Base-by-base conservation (phyloP, 1,140 invertebrate genomes). In the Pseudomyrmex gracilis region DNA sequence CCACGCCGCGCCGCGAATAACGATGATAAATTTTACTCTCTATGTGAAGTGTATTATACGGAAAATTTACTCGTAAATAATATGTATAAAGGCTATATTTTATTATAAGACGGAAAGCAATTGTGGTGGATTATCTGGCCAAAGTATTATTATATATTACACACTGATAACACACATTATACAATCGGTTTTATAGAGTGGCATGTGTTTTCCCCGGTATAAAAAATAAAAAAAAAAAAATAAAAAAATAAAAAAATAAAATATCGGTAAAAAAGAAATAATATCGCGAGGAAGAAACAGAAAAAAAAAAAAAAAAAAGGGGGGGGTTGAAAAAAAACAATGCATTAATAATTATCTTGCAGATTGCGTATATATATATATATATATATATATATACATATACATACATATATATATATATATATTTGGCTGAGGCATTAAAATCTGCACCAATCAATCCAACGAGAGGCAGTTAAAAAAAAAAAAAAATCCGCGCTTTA, bases 41-140 rank as follows among this genome's bases (percentile, higher is more conserved):
- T 84, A 87, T 73, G 77, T 58, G 60, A 89, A 66, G 68, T 86
- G 89, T 88, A 86, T 87, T 85, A 83, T 90, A 90, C 82, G 58
- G 88, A 66, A 86, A 71, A 85, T 87, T 73, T 87, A 67, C 76
- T 82, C 80, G 76, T 85, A 51, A 22, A 83, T 83, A 43, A 87
- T 85, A 13, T 85, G 85, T 87, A 78, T 85, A 85, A 89, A 89
- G 43, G 55, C 58, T 76, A 80, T 80, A 80, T 80, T 80, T 80
- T 80, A 78, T 78, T 78, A 80, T 80, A 80, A 71, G 76, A 13
- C 70, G 22, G n/a, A 49, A 80, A 60, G 20, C 12, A 68, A 22
- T 12, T 58, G 45, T 71, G 63, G 73, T 77, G 55, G 20, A 80
- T 80, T 70, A 80, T 70, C 76, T 80, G 76, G 76, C 76, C 76